Conservation (phyloP, 2,888 invertebrate species). For the Drosophila nigricruria region DNA sequence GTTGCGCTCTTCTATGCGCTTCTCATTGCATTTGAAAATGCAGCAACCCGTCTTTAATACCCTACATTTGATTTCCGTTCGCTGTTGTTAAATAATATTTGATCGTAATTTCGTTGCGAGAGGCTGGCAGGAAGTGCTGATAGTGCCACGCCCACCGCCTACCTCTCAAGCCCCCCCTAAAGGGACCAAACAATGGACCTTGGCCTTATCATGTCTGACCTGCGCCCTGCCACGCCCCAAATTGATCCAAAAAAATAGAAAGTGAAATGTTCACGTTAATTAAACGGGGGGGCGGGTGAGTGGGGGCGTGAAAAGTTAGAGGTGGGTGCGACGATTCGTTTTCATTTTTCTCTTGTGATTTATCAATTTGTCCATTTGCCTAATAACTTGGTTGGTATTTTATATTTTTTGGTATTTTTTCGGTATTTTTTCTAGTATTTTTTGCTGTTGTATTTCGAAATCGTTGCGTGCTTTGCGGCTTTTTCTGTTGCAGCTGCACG, state of each 20-base stretch:
- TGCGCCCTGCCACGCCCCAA: neutral
- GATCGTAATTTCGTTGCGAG: slow-evolving; percentile 16
- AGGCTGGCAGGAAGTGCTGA: slow-evolving; percentile 56
- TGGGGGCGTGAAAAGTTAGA: too few species aligned
- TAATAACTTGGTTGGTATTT: neutral
- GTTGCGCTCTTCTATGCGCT: neutral
- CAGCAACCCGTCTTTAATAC: neutral
- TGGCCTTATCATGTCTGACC: neutral
- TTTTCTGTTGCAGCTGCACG: slow-evolving; percentile 29
- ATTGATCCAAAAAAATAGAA: slow-evolving; percentile 27
- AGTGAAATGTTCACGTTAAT: slow-evolving; percentile 42
- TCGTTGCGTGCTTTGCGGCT: slow-evolving; percentile 40
- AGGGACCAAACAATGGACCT: neutral
- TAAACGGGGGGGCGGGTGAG: neutral
- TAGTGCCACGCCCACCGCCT: slow-evolving; percentile 16
- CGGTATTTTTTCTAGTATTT: slow-evolving; percentile 1
- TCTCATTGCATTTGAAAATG: neutral
- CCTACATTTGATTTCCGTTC: neutral
- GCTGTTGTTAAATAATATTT: slow-evolving; percentile 45
- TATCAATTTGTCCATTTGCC: neutral
- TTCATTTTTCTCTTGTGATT: slow-evolving; percentile 3
- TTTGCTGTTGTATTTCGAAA: neutral
- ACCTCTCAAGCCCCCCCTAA: neutral
- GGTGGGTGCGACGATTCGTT: too few species aligned
- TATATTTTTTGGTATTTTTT: neutral